Evolutionary conservation across 1,140 invertebrate species (phyloP).

Genomic region (Tetramorium alpestre): DNA sequence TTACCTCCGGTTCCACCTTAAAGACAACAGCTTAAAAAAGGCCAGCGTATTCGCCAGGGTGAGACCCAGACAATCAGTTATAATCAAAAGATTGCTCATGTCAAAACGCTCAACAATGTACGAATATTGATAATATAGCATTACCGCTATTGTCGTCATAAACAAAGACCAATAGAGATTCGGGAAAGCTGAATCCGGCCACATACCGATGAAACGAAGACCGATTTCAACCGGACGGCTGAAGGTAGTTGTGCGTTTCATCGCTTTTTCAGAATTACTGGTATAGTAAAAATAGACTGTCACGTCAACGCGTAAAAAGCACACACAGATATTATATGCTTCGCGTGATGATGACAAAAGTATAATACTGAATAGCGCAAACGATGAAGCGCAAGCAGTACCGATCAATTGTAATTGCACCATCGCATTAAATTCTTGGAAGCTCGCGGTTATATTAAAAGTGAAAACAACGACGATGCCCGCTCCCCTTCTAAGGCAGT

Average conservation of each 20-base stretch:
- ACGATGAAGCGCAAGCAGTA: background rate
- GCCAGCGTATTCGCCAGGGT: slow-evolving; percentile 19
- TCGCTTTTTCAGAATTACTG: background rate
- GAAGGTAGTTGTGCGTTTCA: background rate
- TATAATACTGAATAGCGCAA: slow-evolving; percentile 9
- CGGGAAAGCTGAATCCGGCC: slow-evolving; percentile 22
- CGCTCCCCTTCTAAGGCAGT: background rate
- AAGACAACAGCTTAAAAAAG: slow-evolving; percentile 41
- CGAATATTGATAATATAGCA: slow-evolving; percentile 14
- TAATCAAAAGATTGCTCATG: background rate
- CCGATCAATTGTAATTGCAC: slow-evolving; percentile 32
- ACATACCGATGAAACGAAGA: slow-evolving; percentile 39
- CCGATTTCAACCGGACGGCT: background rate
- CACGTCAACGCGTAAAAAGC: background rate
- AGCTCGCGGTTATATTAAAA: background rate
- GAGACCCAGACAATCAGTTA: slow-evolving; percentile 44
- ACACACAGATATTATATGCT: background rate
- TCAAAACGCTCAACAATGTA: slow-evolving; percentile 24
- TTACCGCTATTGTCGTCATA: background rate
- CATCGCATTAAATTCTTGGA: slow-evolving; percentile 7
- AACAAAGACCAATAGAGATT: slow-evolving; percentile 9
- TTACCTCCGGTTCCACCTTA: slow-evolving; percentile 56
- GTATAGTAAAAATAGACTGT: background rate
- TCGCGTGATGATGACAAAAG: background rate
- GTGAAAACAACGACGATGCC: background rate